phyloP scores from a whole-genome alignment of 1,140 invertebrate species.

The Neodiprion pinetum region DNA sequence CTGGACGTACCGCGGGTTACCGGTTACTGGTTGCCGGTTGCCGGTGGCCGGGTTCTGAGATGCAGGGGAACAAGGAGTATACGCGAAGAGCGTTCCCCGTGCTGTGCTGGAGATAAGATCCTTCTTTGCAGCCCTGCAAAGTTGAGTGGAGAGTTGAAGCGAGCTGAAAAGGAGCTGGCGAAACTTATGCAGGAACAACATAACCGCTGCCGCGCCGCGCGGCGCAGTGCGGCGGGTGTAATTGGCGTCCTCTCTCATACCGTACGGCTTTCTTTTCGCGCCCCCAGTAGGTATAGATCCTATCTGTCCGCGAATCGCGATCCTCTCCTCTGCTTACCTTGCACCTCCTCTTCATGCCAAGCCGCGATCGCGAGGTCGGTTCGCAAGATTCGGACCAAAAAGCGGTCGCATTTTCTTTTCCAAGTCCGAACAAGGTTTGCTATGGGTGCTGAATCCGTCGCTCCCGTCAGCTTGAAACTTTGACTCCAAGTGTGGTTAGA shows the following conservation, averaged over 20 bases:
- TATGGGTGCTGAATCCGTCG: not conserved
- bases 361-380: slow-evolving; percentile 15
- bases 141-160: slow-evolving; percentile 11
- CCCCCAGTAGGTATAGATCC: slow-evolving; percentile 34
- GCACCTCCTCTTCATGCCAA: slow-evolving; percentile 20
- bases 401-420: not conserved
- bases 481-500: not conserved
- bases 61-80: not conserved
- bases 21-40: slow-evolving; percentile 2
- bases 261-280: slow-evolving; percentile 14
- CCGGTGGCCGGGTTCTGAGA: not conserved
- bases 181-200: slow-evolving; percentile 44
- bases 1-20: not conserved
- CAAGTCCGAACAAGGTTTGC: not conserved
- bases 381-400: too few relatives aligned
- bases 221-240: slow-evolving; percentile 37
- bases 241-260: slow-evolving; percentile 32
- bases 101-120: slow-evolving; percentile 38
- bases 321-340: slow-evolving; percentile 37
- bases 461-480: not conserved
- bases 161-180: slow-evolving; percentile 28
- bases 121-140: slow-evolving; percentile 22
- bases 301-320: slow-evolving; percentile 44
- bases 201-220: slow-evolving; percentile 31
- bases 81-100: not conserved